Evolutionary conservation across 2,888 invertebrate species (phyloP).

Genomic region (Chymomyza fuscimana): DNA sequence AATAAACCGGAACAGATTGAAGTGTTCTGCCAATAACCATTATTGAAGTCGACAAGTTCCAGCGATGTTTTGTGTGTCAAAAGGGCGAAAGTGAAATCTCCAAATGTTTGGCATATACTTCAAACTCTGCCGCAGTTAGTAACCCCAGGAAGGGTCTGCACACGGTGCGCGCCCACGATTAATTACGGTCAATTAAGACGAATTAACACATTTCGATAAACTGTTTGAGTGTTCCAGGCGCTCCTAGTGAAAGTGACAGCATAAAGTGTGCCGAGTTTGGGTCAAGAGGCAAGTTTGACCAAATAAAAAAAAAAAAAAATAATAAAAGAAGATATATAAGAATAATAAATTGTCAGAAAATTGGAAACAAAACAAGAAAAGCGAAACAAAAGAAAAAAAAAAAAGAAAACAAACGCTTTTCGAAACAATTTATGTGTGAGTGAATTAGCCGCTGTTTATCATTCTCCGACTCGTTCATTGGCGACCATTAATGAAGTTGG

Average conservation of each 20-base stretch:
- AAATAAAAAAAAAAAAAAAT: neutral
- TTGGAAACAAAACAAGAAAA: slow-evolving; percentile 1
- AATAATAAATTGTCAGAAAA: slow-evolving; percentile 8
- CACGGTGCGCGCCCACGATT: slow-evolving; percentile 19
- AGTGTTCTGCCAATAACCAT: neutral
- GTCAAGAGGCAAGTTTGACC: neutral
- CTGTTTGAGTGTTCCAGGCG: slow-evolving; percentile 11
- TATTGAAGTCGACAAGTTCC: neutral
- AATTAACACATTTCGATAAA: slow-evolving; percentile 34
- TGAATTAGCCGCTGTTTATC: slow-evolving; percentile 14
- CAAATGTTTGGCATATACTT: neutral
- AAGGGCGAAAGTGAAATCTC: neutral
- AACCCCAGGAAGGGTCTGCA: slow-evolving; percentile 3
- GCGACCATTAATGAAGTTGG: slow-evolving; percentile 45
- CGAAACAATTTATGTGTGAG: slow-evolving; percentile 4
- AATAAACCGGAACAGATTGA: neutral
- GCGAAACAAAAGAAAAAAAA: slow-evolving; percentile 2
- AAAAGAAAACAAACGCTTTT: slow-evolving; percentile 4
- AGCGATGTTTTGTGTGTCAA: neutral
- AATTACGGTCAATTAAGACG: slow-evolving; percentile 30
- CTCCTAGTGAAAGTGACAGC: slow-evolving; percentile 10
- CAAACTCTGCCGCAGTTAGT: slow-evolving; percentile 15
- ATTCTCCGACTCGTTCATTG: slow-evolving; percentile 30
- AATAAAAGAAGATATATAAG: neutral
- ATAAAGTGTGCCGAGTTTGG: neutral